Conservation (phyloP, 2,797 vertebrate species). For the Phrynocephalus forsythii region DNA sequence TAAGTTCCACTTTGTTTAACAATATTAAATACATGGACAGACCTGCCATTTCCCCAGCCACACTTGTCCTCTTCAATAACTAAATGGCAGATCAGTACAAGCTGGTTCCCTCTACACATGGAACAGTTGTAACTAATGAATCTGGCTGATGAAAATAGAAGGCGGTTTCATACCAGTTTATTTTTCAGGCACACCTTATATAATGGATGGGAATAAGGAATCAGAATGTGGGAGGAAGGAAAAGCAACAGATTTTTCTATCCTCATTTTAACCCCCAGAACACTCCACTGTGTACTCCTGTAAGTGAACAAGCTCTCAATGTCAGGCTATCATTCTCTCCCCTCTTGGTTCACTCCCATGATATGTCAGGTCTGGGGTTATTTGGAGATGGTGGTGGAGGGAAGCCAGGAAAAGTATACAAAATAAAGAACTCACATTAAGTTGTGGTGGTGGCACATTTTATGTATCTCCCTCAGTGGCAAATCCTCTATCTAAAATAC, state of each 20-base stretch:
- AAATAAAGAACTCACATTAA: not conserved
- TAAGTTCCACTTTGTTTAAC: no score
- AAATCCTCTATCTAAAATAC: not conserved
- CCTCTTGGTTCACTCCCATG: not conserved
- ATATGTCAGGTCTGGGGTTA: not conserved
- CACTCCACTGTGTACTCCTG: not conserved
- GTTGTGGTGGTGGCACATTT: not conserved
- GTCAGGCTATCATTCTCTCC: not conserved
- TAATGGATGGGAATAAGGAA: not conserved
- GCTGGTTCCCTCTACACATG: not conserved
- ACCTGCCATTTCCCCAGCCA: not conserved
- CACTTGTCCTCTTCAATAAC: not conserved
- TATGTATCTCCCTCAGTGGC: conserved; percentile 15
- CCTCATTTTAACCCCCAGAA: not conserved
- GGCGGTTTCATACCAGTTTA: not conserved
- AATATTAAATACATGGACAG: no score
- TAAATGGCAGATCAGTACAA: not conserved
- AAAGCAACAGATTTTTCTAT: not conserved
- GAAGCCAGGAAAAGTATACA: not conserved
- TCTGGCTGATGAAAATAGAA: not conserved
- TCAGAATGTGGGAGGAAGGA: not conserved
- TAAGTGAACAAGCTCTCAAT: conserved; percentile 3
- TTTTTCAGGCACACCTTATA: not conserved
- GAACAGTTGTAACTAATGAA: not conserved
- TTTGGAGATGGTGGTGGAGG: no score